Evolutionary conservation across 1,140 invertebrate genomes (phyloP), one percentile per base, ranked within the genome.

Genomic region (Subanguina moxae): DNA sequence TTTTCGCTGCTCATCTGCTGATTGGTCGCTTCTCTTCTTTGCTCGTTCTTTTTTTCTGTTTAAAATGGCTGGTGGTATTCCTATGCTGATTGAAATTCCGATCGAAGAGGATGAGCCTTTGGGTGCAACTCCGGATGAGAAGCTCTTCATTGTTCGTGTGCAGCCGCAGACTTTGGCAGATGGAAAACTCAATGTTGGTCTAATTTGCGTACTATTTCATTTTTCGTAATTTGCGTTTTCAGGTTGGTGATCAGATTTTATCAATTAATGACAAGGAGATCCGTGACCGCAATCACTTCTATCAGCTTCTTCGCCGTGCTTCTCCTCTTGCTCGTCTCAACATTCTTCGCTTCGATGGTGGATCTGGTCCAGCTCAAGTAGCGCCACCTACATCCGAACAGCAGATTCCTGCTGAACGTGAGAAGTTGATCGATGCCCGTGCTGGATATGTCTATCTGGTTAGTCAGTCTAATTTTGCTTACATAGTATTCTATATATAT

Each of bases 171-270:
- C 32, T n/a, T 38, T 38, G 32, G 32, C 32, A 3, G 32, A 38
- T 38, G 32, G 32, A 11, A 38, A 38, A 38, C 32, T 38, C 32
- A 38, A 38, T 3, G 32, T 38, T 38, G 32, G 11, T 11, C 11
- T 38, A 11, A 11, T 11, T 38, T 38, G 32, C 32, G 32, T 5
- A 5, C 32, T 38, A 38, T 38, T 11, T 11, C 11, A 11, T 5
- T 11, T 38, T 11, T 11, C 11, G 3, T 38, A 38, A 38, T 38
- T 38, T 38, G 32, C 11, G 3, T 38, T 64, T 64, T 57, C 63
- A 76, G 76, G 64, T 80, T 30, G 76, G 76, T 19, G 76, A 78
- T 52, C 76, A 77, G 48, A 76, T 78, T 32, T 25, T 76, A 15
- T 65, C 66, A 46, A 63, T 78, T 19, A 78, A 78, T 38, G 65